Evolutionary conservation across 2,113 vertebrate genomes (phyloP).

Genomic region (Aepyceros melampus): DNA sequence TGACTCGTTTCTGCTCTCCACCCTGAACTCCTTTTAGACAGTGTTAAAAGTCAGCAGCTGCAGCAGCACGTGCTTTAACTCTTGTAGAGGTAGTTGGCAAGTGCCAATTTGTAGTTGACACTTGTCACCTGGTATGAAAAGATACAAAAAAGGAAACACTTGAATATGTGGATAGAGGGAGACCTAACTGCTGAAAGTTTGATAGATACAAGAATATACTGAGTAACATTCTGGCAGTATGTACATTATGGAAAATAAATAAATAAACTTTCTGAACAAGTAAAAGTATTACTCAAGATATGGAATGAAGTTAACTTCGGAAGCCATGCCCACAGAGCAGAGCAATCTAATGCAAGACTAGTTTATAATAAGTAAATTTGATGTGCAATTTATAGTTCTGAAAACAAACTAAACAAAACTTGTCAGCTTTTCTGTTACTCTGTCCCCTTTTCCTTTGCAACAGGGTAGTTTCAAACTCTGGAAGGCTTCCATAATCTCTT

Average conservation of each 20-base stretch:
- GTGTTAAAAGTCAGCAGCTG: not conserved
- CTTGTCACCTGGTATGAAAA: not conserved
- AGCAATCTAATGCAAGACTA: not conserved
- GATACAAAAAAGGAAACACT: not conserved
- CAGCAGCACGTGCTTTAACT: not conserved
- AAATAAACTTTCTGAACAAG: not conserved
- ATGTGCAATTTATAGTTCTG: not conserved
- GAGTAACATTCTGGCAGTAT: not conserved
- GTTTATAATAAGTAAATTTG: not conserved
- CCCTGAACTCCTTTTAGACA: not conserved
- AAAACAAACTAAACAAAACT: not conserved
- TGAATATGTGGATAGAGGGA: not conserved
- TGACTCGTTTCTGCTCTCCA: not conserved
- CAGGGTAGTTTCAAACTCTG: not conserved
- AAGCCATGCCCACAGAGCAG: not conserved
- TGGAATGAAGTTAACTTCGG: not conserved
- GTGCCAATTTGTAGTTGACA: not conserved
- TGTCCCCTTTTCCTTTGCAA: not conserved
- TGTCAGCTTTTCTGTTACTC: not conserved
- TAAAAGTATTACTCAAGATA: not conserved
- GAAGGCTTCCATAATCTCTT: not conserved
- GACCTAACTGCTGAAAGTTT: not conserved
- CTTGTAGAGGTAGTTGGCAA: not conserved
- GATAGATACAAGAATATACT: not conserved
- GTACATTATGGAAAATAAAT: not conserved